Evolutionary conservation across 2,797 vertebrate species (phyloP).

Genomic region (Alectoris magna): DNA sequence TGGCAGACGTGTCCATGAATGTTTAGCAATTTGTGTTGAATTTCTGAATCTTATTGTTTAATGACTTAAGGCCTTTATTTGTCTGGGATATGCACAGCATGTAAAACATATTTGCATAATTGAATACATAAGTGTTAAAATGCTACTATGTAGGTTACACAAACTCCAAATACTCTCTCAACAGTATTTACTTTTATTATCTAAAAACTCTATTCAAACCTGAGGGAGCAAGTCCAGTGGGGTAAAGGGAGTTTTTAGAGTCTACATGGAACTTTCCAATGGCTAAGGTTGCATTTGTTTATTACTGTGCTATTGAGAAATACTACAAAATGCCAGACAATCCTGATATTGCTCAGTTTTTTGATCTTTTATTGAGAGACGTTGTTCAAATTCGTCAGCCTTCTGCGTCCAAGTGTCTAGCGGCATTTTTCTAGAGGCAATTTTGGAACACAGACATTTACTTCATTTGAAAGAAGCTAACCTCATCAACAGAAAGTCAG

Average conservation of each 20-base stretch:
- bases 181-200: background rate
- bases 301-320: background rate
- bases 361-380: background rate
- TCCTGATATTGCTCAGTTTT: background rate
- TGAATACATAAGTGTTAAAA: background rate
- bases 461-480: slow-evolving; percentile 16
- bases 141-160: background rate
- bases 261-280: background rate
- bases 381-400: slow-evolving; percentile 13
- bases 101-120: background rate
- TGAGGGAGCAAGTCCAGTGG: background rate
- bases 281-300: background rate
- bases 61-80: background rate
- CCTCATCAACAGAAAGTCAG: slow-evolving; percentile 24
- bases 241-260: background rate
- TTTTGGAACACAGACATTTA: slow-evolving; percentile 22
- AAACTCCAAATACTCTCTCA: background rate
- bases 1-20: slow-evolving; percentile 1
- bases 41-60: background rate
- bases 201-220: background rate
- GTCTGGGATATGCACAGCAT: background rate
- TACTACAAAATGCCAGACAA: background rate
- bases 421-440: slow-evolving; percentile 42
- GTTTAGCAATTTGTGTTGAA: background rate
- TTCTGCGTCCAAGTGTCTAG: background rate